Evolutionary conservation across 2,113 vertebrate species (phyloP), one percentile per base, ranked within the genome.

Genomic region (Ceyx cyanopectus): DNA sequence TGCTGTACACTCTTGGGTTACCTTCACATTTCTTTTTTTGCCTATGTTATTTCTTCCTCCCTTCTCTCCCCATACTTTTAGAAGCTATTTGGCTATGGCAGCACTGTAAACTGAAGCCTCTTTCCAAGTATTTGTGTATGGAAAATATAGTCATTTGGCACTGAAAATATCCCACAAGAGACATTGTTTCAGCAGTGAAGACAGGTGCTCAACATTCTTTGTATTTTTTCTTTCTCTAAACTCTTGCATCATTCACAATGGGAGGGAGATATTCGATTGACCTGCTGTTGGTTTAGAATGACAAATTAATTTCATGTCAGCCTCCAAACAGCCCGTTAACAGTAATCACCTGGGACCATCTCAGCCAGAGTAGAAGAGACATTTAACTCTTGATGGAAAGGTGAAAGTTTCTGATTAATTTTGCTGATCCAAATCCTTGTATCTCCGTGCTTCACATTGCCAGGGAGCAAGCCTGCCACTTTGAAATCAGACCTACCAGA

Each of bases 251-350:
- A 92, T 95, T 94, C 92, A 88, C 93, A 77, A 68, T 88, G 96
- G 88, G 92, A 94, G 73, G 81, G 45, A 96, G 85, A 86, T 81
- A 81, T 92, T 96, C 77, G 22, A 84, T 84, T 96, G 96, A 93
- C 90, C 93, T 72, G 70, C 57, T 92, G 84, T 79, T 96, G 54
- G 62, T 81, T 94, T 95, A 92, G 87, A 40, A 87, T 94, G 92
- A 95, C 70, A 93, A 94, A 95, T 92, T 96, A 88, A 95, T 96
- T 96, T 96, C 70, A 81, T 72, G 77, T 96, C 90, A 93, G 70
- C 32, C 66, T 92, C 6, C 5, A 92, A 90, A 77, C 51, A 95
- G 60, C 75, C 85, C 0, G 0, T 94, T 89, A 85, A 46, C 29
- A 57, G 58, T 41, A 88, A 54, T 81, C 90, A 90, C n/a, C 79